Percentiles rank a stretch among this genome's conserved stretches.
Evolutionary conservation across 2,113 vertebrate genomes (phyloP).

Genomic region (Genyomyrus donnyi): DNA sequence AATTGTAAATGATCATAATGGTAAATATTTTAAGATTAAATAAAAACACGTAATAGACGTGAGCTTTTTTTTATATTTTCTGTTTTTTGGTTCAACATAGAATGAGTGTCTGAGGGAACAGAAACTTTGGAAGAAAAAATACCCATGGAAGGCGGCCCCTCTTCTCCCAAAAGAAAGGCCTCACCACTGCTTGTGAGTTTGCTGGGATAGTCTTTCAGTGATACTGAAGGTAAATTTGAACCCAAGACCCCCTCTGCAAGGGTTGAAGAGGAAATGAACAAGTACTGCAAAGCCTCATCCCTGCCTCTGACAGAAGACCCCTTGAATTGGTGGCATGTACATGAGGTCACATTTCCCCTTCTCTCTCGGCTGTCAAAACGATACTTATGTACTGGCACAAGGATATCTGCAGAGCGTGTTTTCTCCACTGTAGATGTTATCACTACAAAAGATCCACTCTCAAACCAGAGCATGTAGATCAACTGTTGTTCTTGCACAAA

Average conservation of each 20-base stretch:
- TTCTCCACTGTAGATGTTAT: slow-evolving; percentile 14
- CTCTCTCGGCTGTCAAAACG: neutral
- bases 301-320: slow-evolving; percentile 18
- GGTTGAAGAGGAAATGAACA: neutral
- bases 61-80: too few relatives aligned
- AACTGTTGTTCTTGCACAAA: neutral
- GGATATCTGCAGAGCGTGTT: slow-evolving; percentile 12
- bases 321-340: slow-evolving; percentile 10
- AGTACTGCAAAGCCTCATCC: neutral
- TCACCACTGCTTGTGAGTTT: neutral
- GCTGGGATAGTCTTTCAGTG: neutral
- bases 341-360: slow-evolving; percentile 17
- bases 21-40: neutral
- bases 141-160: neutral
- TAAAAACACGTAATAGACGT: too few relatives aligned
- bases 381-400: slow-evolving; percentile 20
- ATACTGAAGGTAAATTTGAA: neutral
- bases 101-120: neutral
- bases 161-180: neutral
- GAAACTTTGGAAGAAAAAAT: neutral
- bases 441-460: slow-evolving; percentile 2
- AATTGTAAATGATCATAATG: neutral
- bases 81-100: neutral
- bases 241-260: neutral
- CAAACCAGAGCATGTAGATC: slow-evolving; percentile 19